Base-by-base conservation (phyloP, 2,797 vertebrate genomes). In the Sebastes nivosus region DNA sequence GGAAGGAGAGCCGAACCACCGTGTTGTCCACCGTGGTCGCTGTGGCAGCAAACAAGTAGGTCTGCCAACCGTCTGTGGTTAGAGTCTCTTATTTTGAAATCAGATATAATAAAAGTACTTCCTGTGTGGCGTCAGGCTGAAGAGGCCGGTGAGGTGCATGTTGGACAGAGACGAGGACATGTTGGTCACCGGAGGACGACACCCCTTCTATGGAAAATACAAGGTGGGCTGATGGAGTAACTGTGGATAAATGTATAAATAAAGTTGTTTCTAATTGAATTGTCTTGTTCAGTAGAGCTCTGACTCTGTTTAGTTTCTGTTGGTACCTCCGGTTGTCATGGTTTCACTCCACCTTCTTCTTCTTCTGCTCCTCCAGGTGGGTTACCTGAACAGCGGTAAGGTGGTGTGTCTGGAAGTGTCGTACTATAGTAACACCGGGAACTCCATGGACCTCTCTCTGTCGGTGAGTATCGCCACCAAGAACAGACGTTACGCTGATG, bases 161-260 rank as follows among this genome's bases (percentile, higher is more conserved):
- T 80, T 99, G 93, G 98, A 98, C 92, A 94, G 98, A 32, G 97
- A 99, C 6, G 98, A 99, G 83, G 98, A 99, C 92, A 99, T 99
- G 98, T 83, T 99, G 86, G 90, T 99, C 65, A 96, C 96, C 2
- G 98, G 98, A 6, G 98, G 98, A 59, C 93, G 98, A 66, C 97
- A 99, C 76, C 98, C 98, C 0, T 99, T 97, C 92, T 94, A 97
- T 54, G 97, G 96, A 2, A 95, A 86, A 67, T 99, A 99, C 90
- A 99, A 98, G 96, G 98, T 99, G 87, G 18, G 82, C 64, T 4
- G 52, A 9, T 52, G 46, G 46, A 42, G 38, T 16, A 6, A 16
- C 38, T 42, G 38, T 42, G 36, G 36, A 42, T 42, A 16, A 42
- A 16, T 42, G 38, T 42, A 42, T 42, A 42, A 42, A 42, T 42